Base-by-base conservation (phyloP, 1,140 invertebrate species). In the Dinothrombium tinctorium region DNA sequence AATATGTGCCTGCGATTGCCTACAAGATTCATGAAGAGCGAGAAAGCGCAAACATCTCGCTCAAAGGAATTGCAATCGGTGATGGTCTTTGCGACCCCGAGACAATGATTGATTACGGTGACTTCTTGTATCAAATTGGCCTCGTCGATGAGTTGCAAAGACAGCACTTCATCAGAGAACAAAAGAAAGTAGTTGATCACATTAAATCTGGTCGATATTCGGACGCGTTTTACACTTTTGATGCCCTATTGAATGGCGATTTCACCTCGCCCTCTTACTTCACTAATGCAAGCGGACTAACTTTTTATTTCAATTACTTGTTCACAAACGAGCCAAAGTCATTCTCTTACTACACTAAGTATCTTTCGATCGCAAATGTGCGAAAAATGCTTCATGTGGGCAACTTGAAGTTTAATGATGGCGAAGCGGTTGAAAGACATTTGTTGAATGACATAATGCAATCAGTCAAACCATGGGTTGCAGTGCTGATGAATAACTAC, bases 71-170 rank as follows among this genome's bases (percentile, higher is more conserved):
- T 44, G 72, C 75, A 0, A 84, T 87, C 52, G 81, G 80, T 0
- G 81, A 86, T 60, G 81, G 80, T 0, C 58, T 83, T 0, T 72
- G 69, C 44, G 81, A 86, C 59, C 81, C 80, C 0, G 60, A 69
- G 17, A 69, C 76, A 53, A 77, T 81, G 60, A 53, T 78, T 0
- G 56, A 71, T 9, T 84, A 83, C 53, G 72, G 74, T 6, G 69
- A 76, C 48, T 79, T 80, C 58, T 64, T 87, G 33, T 82, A 78
- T 54, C 72, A 77, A 51, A 56, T 78, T 29, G 81, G 81, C 1
- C 58, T 83, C 2, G 58, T 84, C 33, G 80, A 81, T 53, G 15
- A 26, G 37, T n/a, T n/a, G n/a, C n/a, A n/a, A n/a, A n/a, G n/a
- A n/a, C n/a, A n/a, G n/a, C n/a, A n/a, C n/a, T n/a, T n/a, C n/a